Conservation (phyloP, 1,140 invertebrate species). For the Brachionus manjavacas region DNA sequence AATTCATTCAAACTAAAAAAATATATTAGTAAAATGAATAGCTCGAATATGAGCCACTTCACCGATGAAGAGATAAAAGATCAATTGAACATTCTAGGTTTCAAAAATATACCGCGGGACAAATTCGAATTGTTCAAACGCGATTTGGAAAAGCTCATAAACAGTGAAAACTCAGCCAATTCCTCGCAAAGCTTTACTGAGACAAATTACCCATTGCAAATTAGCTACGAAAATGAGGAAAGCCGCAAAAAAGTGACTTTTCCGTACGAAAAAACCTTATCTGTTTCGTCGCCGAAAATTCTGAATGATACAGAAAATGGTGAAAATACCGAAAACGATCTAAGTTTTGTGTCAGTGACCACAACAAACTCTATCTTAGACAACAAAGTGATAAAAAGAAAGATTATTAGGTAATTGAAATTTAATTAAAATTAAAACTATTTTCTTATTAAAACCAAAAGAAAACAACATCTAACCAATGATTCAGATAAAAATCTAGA, state of each 20-base stretch:
- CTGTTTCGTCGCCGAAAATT: not conserved
- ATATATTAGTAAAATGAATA: not conserved
- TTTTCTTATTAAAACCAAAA: not conserved
- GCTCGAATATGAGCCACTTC: not conserved
- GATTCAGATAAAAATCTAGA: not conserved
- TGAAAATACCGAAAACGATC: constrained; percentile 28
- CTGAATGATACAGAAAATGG: not conserved
- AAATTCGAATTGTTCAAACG: constrained; percentile 4
- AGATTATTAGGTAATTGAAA: not conserved
- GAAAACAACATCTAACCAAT: not conserved
- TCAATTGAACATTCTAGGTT: constrained; percentile 3
- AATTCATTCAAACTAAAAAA: not conserved
- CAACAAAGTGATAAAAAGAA: constrained; percentile 21
- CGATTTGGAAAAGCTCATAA: constrained; percentile 13
- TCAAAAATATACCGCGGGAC: not conserved
- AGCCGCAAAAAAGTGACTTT: constrained; percentile 12
- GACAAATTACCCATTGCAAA: not conserved
- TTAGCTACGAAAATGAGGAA: not conserved
- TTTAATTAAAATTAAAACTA: not conserved
- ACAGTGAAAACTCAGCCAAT: not conserved
- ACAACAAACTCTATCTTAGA: constrained; percentile 11
- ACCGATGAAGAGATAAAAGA: constrained; percentile 34
- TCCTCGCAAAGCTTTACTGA: not conserved
- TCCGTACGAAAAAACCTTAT: not conserved
- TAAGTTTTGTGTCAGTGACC: not conserved